A percentile compares a stretch with the other conserved stretches of the same genome.
These are phyloP conservation scores for Vireo altiloquus DNA, from an alignment of 2,113 vertebrate genomes.

Conservation along the genomic window DNA sequence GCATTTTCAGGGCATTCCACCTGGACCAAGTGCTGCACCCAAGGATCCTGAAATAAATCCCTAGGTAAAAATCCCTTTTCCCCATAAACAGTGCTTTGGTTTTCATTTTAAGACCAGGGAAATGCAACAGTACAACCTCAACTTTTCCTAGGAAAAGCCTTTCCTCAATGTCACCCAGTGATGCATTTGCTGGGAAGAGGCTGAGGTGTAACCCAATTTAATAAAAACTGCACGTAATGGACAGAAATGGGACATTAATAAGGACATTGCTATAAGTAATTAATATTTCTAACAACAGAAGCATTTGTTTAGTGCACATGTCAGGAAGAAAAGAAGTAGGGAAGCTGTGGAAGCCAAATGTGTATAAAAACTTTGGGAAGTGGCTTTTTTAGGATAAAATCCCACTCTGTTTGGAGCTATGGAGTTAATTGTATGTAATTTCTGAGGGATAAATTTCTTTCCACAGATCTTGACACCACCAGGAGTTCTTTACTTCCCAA, in stretches of 20 bases:
- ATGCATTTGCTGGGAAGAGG: not conserved
- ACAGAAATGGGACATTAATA: not conserved
- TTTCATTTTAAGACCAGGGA: too few species aligned
- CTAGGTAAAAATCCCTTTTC: too few species aligned
- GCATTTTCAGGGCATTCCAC: too few species aligned
- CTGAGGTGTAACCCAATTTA: not conserved
- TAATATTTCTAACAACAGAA: not conserved
- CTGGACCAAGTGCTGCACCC: too few species aligned
- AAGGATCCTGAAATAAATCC: too few species aligned
- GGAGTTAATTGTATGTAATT: not conserved
- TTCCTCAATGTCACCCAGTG: not conserved
- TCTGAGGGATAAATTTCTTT: not conserved
- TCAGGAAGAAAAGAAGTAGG: not conserved
- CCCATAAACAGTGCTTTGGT: too few species aligned
- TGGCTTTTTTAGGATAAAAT: not conserved
- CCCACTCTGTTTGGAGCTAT: rapidly evolving
- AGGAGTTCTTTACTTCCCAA: not conserved
- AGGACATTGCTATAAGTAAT: not conserved
- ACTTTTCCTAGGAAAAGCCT: not conserved
- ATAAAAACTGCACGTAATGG: not conserved
- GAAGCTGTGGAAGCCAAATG: not conserved
- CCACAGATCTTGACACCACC: not conserved
- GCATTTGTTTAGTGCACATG: not conserved
- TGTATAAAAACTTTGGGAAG: not conserved
- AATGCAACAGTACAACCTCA: rapidly evolving